These are phyloP conservation scores for Cherax quadricarinatus DNA, from an alignment of 1,140 invertebrate species.

Conservation along the genomic window DNA sequence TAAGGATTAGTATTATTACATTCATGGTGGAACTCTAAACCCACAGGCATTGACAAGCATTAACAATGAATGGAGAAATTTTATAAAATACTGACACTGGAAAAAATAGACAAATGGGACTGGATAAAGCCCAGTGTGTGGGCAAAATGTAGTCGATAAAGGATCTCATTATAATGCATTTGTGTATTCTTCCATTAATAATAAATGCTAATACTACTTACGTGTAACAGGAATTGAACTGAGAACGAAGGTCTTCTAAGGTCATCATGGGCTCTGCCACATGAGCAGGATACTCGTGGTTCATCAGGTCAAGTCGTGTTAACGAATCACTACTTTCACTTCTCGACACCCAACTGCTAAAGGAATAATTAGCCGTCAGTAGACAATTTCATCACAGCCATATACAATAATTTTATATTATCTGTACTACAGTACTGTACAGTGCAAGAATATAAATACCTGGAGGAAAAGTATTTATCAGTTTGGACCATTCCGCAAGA, in stretches of 20 bases:
- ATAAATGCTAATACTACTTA: slow-evolving; percentile 76
- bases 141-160: no score
- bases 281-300: slow-evolving; percentile 35
- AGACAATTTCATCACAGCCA: neutral
- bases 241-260: slow-evolving; percentile 84
- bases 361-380: neutral
- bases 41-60: no score
- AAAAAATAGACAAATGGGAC: no score
- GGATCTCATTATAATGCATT: no score
- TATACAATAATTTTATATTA: neutral
- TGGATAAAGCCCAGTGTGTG: no score
- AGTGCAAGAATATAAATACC: slow-evolving; percentile 17
- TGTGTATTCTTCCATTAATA: neutral
- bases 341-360: slow-evolving; percentile 55
- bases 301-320: slow-evolving; percentile 65
- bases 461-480: slow-evolving; percentile 56
- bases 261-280: slow-evolving; percentile 77
- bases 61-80: no score
- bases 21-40: no score
- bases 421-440: no score
- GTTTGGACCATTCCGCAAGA: slow-evolving; percentile 70
- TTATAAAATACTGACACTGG: no score
- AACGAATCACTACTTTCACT: slow-evolving; percentile 59
- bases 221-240: slow-evolving; percentile 86
- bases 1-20: no score